Evolutionary conservation across 2,113 vertebrate genomes (phyloP).

Genomic region (Paraplagusia blochii): DNA sequence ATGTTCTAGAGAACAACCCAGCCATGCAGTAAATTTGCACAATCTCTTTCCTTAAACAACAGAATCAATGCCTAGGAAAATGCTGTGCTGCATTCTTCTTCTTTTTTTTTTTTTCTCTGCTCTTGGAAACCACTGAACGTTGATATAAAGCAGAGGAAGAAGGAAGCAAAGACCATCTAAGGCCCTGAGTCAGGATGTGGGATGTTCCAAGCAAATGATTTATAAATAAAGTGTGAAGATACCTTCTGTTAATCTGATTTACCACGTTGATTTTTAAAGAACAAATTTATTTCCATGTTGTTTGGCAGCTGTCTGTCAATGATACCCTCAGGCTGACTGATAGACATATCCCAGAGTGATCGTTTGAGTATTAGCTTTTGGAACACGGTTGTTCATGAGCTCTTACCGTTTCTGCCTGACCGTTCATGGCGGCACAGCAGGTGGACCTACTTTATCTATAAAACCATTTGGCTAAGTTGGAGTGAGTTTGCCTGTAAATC

Average conservation of each 20-base stretch:
- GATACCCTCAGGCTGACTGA: slow-evolving; percentile 40
- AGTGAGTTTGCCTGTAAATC: slow-evolving; percentile 39
- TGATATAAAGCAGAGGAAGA: slow-evolving; percentile 26
- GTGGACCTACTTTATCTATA: slow-evolving; percentile 43
- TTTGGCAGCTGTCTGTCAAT: slow-evolving; percentile 41
- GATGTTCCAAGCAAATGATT: slow-evolving; percentile 51
- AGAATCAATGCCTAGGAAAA: not conserved
- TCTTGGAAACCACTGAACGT: slow-evolving; percentile 16
- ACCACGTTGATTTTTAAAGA: slow-evolving; percentile 38
- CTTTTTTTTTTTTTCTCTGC: slow-evolving; percentile 6
- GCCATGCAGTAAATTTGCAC: not conserved
- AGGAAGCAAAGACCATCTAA: not conserved
- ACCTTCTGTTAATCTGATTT: slow-evolving; percentile 64
- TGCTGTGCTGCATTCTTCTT: not conserved
- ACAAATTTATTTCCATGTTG: slow-evolving; percentile 41
- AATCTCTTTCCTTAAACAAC: not conserved
- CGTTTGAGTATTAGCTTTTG: slow-evolving; percentile 51
- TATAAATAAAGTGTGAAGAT: slow-evolving; percentile 34
- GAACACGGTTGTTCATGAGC: slow-evolving; percentile 20
- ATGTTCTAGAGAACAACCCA: not conserved
- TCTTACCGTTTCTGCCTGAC: slow-evolving; percentile 26
- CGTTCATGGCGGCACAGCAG: slow-evolving; percentile 19
- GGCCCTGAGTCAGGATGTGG: not conserved
- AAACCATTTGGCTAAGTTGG: slow-evolving; percentile 14
- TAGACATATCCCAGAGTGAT: slow-evolving; percentile 25